Base-by-base conservation (phyloP, 2,797 vertebrate species). In the Mionectes olivaceus region DNA sequence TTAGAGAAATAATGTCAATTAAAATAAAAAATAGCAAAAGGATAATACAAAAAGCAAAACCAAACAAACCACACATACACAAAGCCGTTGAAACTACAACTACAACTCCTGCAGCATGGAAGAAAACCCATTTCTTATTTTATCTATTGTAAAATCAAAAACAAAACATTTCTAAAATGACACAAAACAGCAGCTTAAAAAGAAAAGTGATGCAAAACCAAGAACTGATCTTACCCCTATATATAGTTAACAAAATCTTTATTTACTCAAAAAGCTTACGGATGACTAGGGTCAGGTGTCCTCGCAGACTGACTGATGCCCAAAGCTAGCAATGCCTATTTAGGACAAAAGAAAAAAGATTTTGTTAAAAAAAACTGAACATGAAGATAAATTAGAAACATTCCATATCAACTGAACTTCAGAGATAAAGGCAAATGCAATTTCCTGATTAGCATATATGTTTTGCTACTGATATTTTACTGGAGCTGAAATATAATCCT, bases 271-370 rank as follows among this genome's bases (percentile, higher is more conserved):
- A 95, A 96, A 94, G 94, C 94, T 99, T 99, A 99, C 99, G 99
- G 99, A 95, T 99, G 99, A 70, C 97, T 97, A 49, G 99, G 97
- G 43, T 99, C 99, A 69, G 99, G 99, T 22, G 99, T 99, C 87
- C 99, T 99, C 89, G 99, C 95, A 81, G 99, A 99, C 95, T 99
- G 99, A 96, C 98, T 99, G 98, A 99, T 99, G 92, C 99, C 99
- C 97, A 99, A 83, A 68, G 99, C 99, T 63, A 99, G 98, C 77
- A 99, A 98, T 24, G 98, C 99, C 98, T 99, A 79, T 24, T 81
- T 37, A 95, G 11, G 28, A 71, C 68, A 94, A 96, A 89, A 93
- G 4, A 32, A 81, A 77, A 77, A 75, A 41, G 24, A 0, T 9
- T 37, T 28, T 35, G n/a, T 87, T 65, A n/a, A 83, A 60, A 67